Percentiles rank a stretch among this genome's conserved stretches.
phyloP scores from a whole-genome alignment of 2,797 vertebrate species.

The Halcyon badia region DNA sequence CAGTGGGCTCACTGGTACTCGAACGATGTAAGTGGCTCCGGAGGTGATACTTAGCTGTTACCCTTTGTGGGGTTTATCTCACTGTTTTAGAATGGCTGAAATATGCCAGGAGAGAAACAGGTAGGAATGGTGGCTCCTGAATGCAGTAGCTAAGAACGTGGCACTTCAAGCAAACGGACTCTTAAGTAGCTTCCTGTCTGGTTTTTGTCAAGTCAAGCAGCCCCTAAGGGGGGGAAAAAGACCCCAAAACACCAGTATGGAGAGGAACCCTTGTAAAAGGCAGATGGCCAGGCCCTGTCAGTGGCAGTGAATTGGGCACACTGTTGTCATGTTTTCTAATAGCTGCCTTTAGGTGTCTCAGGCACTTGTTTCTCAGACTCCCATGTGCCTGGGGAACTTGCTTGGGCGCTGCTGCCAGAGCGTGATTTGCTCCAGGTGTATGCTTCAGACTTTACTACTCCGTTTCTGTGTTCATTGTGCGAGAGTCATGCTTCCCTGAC shows the following conservation, averaged over 20 bases:
- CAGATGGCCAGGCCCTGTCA: background rate
- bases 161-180: background rate
- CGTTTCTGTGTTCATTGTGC: fast-evolving
- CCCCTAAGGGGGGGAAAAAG: background rate
- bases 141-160: background rate
- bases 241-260: background rate
- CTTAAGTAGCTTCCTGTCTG: background rate
- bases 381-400: background rate
- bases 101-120: background rate
- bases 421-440: background rate
- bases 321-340: background rate
- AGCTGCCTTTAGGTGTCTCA: background rate
- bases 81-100: background rate
- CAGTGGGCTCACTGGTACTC: constrained; percentile 82
- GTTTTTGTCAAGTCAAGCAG: background rate
- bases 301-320: fast-evolving
- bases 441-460: background rate
- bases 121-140: background rate
- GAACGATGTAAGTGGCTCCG: constrained; percentile 91
- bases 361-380: background rate
- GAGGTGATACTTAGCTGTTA: background rate
- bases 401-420: background rate
- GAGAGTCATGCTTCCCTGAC: background rate
- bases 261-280: background rate
- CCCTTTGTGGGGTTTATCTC: background rate